These are phyloP conservation scores for Dendropsophus ebraccatus DNA, from an alignment of 2,113 vertebrate species.

Conservation along the genomic window DNA sequence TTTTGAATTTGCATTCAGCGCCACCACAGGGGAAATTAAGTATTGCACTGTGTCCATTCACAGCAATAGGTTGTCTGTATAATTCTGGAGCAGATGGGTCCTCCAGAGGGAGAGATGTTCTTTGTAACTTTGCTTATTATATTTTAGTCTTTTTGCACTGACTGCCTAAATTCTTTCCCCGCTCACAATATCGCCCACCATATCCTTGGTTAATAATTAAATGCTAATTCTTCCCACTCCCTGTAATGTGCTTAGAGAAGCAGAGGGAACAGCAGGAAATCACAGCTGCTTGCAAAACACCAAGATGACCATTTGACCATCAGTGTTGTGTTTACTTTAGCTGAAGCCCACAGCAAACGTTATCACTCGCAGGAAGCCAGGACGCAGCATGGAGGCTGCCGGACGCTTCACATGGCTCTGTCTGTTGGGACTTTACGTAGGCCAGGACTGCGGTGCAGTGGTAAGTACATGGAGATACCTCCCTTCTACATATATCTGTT, in stretches of 20 bases:
- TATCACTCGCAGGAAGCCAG: neutral
- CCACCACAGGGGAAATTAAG: too few species aligned
- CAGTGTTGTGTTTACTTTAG: slow-evolving; percentile 38
- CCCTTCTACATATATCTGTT: neutral
- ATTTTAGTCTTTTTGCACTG: neutral
- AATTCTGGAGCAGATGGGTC: too few species aligned
- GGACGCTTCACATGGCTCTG: neutral
- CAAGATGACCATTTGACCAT: slow-evolving; percentile 21
- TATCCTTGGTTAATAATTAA: slow-evolving; percentile 46
- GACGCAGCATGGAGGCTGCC: slow-evolving; percentile 36
- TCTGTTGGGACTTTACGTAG: neutral
- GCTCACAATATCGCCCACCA: neutral
- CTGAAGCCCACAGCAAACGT: neutral
- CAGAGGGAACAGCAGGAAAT: slow-evolving; percentile 33
- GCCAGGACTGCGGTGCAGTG: neutral
- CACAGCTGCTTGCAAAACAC: slow-evolving; percentile 32
- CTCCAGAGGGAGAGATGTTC: too few species aligned
- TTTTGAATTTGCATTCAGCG: too few species aligned
- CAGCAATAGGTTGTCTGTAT: too few species aligned
- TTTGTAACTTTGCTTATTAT: neutral
- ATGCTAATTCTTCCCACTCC: neutral
- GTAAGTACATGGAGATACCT: slow-evolving; percentile 14
- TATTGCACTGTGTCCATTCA: too few species aligned
- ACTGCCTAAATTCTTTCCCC: neutral
- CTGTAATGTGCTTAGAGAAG: neutral